Percentiles rank a stretch among this genome's conserved stretches.
Evolutionary conservation across 2,113 vertebrate genomes (phyloP).

Genomic region (Mandrillus leucophaeus): DNA sequence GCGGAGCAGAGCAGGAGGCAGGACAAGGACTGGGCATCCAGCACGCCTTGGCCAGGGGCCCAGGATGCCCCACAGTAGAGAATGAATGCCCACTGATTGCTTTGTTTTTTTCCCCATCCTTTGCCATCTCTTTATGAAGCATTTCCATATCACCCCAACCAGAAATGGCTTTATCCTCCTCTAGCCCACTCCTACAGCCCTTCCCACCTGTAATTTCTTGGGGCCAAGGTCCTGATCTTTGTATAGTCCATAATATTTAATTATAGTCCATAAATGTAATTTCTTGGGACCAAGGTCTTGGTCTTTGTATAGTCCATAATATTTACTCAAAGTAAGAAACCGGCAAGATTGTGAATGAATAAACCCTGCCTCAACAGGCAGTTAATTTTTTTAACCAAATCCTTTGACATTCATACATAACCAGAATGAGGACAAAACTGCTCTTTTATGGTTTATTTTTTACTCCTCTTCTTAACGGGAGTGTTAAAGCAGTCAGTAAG

Average conservation of each 20-base stretch:
- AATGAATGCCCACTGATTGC: accelerated
- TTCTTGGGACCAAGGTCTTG: neutral
- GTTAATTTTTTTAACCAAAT: neutral
- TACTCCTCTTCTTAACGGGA: neutral
- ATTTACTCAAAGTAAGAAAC: neutral
- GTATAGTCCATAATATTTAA: neutral
- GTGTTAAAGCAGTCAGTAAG: neutral
- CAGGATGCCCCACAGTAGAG: neutral
- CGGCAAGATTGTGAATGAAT: neutral
- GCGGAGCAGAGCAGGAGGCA: too few relatives aligned
- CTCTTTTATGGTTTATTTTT: neutral
- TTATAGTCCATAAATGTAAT: neutral
- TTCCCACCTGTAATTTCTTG: neutral
- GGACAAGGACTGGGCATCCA: neutral
- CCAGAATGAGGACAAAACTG: neutral
- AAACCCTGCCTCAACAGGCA: neutral
- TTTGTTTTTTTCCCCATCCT: neutral
- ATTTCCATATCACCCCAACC: neutral
- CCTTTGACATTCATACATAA: neutral
- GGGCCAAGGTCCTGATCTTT: neutral
- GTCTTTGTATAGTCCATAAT: neutral
- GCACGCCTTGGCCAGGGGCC: neutral
- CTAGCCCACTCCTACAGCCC: neutral
- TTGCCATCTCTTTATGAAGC: neutral
- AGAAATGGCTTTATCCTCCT: neutral